Evolutionary conservation across 2,888 invertebrate species (phyloP).

Genomic region (Lomographa bimaculata): DNA sequence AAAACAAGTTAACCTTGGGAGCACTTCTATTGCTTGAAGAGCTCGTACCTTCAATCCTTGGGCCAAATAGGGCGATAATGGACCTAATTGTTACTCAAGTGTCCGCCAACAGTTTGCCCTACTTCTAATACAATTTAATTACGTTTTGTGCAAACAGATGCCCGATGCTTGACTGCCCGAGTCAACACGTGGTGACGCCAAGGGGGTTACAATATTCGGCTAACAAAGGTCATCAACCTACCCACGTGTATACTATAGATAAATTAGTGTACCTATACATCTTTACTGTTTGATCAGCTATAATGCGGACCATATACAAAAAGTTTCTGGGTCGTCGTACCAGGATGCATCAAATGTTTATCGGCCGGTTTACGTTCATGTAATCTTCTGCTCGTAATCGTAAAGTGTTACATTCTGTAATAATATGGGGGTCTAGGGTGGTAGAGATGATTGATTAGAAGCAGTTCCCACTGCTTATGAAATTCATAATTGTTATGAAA

Average conservation of each 20-base stretch:
- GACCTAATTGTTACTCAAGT: conserved; percentile 20
- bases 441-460: conserved; percentile 11
- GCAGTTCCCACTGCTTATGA: too few species aligned
- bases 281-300: conserved; percentile 47
- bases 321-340: conserved; percentile 34
- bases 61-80: conserved; percentile 12
- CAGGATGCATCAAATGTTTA: conserved; percentile 15
- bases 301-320: conserved; percentile 41
- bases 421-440: conserved; percentile 10
- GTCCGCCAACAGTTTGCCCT: conserved; percentile 14
- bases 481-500: too few species aligned
- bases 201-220: conserved; percentile 57
- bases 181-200: conserved; percentile 49
- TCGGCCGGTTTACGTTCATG: conserved; percentile 8
- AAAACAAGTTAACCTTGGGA: neutral
- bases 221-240: conserved; percentile 55
- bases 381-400: conserved; percentile 16
- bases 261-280: conserved; percentile 12
- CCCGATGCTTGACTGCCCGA: conserved; percentile 18
- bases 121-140: conserved; percentile 28
- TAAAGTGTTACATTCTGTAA: conserved; percentile 8
- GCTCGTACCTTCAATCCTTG: conserved; percentile 10
- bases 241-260: conserved; percentile 66
- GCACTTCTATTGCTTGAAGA: conserved; percentile 2
- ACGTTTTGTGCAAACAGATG: conserved; percentile 48